Evolutionary conservation across 35 echinoderm and acorn worm species (phyloP).

Genomic region (Patiria miniata): DNA sequence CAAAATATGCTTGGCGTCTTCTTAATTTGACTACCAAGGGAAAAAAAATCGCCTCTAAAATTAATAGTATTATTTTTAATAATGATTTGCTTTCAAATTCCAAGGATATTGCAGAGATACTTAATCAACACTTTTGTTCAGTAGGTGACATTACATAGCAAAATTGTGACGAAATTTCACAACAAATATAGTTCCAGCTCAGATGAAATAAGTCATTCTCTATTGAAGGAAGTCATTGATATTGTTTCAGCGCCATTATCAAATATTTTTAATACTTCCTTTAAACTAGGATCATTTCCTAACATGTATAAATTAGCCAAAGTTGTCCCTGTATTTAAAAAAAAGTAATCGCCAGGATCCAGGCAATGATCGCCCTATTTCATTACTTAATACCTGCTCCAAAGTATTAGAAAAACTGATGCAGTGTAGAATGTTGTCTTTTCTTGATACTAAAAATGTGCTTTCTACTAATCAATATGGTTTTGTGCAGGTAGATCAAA

Average conservation of each 20-base stretch:
- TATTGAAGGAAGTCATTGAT: background rate
- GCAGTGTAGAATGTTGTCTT: no score
- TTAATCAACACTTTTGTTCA: background rate
- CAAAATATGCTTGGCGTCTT: background rate
- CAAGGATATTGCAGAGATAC: slow-evolving; percentile 1
- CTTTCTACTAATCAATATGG: background rate
- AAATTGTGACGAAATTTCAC: background rate
- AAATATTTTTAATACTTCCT: background rate
- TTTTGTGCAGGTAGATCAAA: background rate
- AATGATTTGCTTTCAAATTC: background rate
- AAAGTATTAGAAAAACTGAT: no score
- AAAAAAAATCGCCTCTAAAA: background rate
- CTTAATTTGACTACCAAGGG: background rate
- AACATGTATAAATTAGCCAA: background rate
- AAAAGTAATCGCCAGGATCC: no score
- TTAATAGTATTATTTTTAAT: background rate
- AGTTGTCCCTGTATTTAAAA: no score
- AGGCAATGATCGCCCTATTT: no score
- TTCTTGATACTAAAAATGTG: no score
- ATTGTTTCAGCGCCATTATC: background rate
- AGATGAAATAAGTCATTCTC: background rate
- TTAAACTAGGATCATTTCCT: background rate
- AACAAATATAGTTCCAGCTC: background rate
- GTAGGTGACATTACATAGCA: background rate
- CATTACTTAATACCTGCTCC: no score